Percentiles rank a stretch among this genome's conserved stretches.
Conservation (phyloP, 2,888 invertebrate species). For the Augiades crinisus region DNA sequence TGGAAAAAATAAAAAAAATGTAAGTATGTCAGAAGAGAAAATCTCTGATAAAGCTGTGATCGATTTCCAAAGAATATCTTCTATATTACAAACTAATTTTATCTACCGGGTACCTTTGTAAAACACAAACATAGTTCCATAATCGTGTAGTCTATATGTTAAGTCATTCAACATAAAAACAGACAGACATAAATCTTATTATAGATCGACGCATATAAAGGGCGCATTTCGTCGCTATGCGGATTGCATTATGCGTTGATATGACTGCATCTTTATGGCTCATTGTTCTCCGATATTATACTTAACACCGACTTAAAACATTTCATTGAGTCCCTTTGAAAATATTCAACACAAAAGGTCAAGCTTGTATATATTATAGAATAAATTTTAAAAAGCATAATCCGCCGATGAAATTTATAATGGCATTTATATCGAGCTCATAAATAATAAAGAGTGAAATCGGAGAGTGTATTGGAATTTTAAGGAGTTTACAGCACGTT, state of each 20-base stretch:
- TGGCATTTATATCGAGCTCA: constrained; percentile 33
- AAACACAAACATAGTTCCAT: too few relatives aligned
- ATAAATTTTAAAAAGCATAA: constrained; percentile 26
- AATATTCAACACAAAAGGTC: constrained; percentile 55
- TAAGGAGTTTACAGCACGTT: constrained; percentile 28
- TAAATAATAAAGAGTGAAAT: constrained; percentile 33
- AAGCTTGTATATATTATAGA: constrained; percentile 31
- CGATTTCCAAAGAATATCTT: too few relatives aligned
- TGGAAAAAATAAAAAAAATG: too few relatives aligned
- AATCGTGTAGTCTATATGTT: not conserved
- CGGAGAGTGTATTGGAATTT: constrained; percentile 31
- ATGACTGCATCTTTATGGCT: constrained; percentile 68
- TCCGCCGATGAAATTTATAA: constrained; percentile 38
- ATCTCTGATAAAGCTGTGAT: too few relatives aligned
- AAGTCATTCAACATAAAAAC: not conserved
- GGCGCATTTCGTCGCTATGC: constrained; percentile 51
- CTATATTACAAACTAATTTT: too few relatives aligned
- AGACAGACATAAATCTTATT: constrained; percentile 4
- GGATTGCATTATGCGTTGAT: constrained; percentile 67
- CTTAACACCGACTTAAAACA: constrained; percentile 63
- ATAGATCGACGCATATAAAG: constrained; percentile 44
- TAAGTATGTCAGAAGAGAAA: too few relatives aligned
- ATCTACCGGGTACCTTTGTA: too few relatives aligned
- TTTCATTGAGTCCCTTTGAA: constrained; percentile 59
- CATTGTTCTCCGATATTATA: constrained; percentile 69